Evolutionary conservation across 2,113 vertebrate species (phyloP), one percentile per base, ranked within the genome.

Genomic region (Upupa epops): DNA sequence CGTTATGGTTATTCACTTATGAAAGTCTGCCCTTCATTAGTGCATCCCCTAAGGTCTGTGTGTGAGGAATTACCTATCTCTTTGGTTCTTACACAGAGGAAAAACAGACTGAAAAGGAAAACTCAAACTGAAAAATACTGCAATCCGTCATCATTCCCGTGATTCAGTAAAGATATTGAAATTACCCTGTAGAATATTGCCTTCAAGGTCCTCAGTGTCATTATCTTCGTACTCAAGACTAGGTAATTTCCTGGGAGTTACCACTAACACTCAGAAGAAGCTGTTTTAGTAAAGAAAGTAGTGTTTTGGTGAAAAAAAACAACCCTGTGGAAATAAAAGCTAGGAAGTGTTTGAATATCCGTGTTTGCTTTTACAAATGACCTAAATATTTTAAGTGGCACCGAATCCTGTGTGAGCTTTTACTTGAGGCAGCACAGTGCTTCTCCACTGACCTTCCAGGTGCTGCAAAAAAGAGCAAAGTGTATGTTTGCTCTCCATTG

Each of bases 401-500:
- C 17, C 54, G 55, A 79, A 88, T 54, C 19, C 10, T 5, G 3
- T 17, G 22, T 59, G 21, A 34, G n/a, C 10, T 69, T 92, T 88
- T 13, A 76, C 17, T 13, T 31, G 51, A 77, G 42, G 42, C 85
- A 79, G 45, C 16, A 51, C 11, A 12, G 48, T 17, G 11, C 60
- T 86, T 73, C n/a, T 70, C 73, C 83, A 26, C 42, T 90, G 72
- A 73, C 65, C 69, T 86, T 70, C 13, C 31, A 66, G 56, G 24
- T 70, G 32, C 36, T 80, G 52, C 76, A 86, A 70, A 48, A 52
- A 88, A 77, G 69, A 80, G 13, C 76, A 63, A 95, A 91, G 68
- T 76, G 48, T 83, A 70, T 93, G 51, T 88, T 96, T 95, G 59
- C 68, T 89, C 83, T 85, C 40, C 61, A 85, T 90, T 80, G 72